Percentiles rank a stretch among this genome's conserved stretches.
Conservation (phyloP, 2,797 vertebrate genomes). For the Rachycentron canadum region DNA sequence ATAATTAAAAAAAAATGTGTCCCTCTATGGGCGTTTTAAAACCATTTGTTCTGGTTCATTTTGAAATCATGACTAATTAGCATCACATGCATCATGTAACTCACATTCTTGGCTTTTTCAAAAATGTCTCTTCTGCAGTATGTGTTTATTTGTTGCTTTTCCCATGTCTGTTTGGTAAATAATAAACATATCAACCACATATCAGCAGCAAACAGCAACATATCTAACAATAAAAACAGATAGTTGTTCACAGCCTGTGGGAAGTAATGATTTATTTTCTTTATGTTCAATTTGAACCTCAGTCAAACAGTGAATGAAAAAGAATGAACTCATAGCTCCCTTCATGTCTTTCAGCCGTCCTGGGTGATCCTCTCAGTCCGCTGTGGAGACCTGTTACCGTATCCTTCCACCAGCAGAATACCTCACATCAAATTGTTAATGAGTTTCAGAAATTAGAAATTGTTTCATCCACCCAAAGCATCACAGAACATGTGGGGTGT, state of each 20-base stretch:
- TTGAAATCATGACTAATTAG: background rate
- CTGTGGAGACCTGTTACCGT: slow-evolving; percentile 96
- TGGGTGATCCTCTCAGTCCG: slow-evolving; percentile 96
- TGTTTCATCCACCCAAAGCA: background rate
- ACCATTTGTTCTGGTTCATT: background rate
- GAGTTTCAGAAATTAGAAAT: background rate
- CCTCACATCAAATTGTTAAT: background rate
- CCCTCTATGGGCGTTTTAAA: background rate
- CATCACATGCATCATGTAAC: background rate
- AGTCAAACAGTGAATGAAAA: background rate
- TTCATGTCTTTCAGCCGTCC: slow-evolving; percentile 89
- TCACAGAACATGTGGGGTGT: background rate
- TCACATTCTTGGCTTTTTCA: too few relatives aligned
- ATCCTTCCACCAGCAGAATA: slow-evolving; percentile 74
- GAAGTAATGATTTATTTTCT: background rate
- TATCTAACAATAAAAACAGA: too few relatives aligned
- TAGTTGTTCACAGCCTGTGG: background rate
- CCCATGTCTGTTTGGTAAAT: background rate
- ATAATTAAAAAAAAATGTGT: background rate
- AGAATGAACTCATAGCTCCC: background rate
- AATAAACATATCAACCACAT: too few relatives aligned
- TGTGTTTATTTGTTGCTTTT: too few relatives aligned
- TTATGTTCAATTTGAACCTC: background rate
- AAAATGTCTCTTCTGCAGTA: too few relatives aligned
- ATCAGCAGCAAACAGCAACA: too few relatives aligned